These are phyloP conservation scores for Synergus gifuensis DNA, from an alignment of 2,888 invertebrate genomes.

Conservation along the genomic window DNA sequence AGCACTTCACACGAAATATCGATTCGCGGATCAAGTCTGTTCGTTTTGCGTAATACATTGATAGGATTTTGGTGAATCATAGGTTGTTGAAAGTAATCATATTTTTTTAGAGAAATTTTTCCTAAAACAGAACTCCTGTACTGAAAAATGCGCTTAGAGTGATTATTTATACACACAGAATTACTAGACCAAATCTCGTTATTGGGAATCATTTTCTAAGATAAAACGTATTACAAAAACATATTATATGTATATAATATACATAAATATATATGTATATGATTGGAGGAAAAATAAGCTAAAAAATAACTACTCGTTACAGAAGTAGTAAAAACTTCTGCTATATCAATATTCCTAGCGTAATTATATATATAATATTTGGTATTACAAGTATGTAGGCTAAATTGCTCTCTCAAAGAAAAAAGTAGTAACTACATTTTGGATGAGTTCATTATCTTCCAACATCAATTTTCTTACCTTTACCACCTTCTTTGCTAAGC, in stretches of 20 bases:
- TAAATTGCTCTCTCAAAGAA: constrained; percentile 31
- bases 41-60: constrained; percentile 57
- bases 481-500: too few species aligned
- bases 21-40: constrained; percentile 48
- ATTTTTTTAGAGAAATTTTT: constrained; percentile 67
- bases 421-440: too few species aligned
- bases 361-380: constrained; percentile 57
- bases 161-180: constrained; percentile 63
- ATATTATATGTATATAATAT: constrained; percentile 50
- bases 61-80: constrained; percentile 52
- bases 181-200: constrained; percentile 59
- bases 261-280: constrained; percentile 46
- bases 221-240: constrained; percentile 52
- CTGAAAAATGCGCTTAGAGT: constrained; percentile 61
- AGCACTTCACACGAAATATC: constrained; percentile 47
- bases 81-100: constrained; percentile 65
- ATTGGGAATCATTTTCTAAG: constrained; percentile 53
- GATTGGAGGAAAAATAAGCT: constrained; percentile 47
- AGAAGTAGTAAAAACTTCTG: constrained; percentile 53
- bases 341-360: constrained; percentile 63
- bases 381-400: constrained; percentile 56
- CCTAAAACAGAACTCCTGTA: constrained; percentile 63
- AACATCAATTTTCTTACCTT: too few species aligned
- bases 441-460: too few species aligned
- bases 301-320: constrained; percentile 57